A percentile compares a stretch with the other conserved stretches of the same genome.
Conservation (phyloP, 2,797 vertebrate species). For the Sebastes kiyomatsui region DNA sequence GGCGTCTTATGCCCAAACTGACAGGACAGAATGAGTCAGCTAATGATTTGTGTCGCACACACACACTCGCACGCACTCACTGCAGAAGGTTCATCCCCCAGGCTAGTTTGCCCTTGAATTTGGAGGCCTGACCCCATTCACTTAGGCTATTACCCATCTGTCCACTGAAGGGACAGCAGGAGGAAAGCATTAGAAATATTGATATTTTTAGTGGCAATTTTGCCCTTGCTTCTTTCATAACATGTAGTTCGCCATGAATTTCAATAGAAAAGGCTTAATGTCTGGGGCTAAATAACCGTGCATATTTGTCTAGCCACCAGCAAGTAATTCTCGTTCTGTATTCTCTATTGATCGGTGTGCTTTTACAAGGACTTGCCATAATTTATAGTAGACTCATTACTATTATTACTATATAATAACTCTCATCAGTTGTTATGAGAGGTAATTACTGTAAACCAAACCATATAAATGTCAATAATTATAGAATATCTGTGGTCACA, state of each 20-base stretch:
- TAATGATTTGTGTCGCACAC: constrained; percentile 53
- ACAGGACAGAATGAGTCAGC: constrained; percentile 53
- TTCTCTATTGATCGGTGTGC: neutral
- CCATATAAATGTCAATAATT: neutral
- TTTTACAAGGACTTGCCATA: neutral
- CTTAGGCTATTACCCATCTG: constrained; percentile 68
- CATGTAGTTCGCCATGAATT: constrained; percentile 24
- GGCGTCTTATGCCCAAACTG: constrained; percentile 59
- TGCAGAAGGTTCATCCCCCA: constrained; percentile 41
- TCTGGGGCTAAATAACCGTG: neutral
- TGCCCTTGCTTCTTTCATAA: constrained; percentile 56
- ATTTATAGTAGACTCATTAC: neutral
- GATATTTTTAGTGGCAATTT: constrained; percentile 54
- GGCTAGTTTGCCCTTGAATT: constrained; percentile 69
- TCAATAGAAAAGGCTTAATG: neutral
- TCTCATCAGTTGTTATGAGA: neutral
- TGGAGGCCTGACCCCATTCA: constrained; percentile 63
- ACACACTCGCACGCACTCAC: constrained; percentile 15
- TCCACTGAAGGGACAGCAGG: constrained; percentile 48
- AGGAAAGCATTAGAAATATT: constrained; percentile 57
- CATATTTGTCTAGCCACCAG: neutral
- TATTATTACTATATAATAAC: neutral
- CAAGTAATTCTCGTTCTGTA: neutral
- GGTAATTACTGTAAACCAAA: neutral
- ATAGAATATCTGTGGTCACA: neutral